Percentiles rank a stretch among this genome's conserved stretches.
Evolutionary conservation across 2,888 invertebrate genomes (phyloP).

Genomic region (Stenoptilia bipunctidactyla): DNA sequence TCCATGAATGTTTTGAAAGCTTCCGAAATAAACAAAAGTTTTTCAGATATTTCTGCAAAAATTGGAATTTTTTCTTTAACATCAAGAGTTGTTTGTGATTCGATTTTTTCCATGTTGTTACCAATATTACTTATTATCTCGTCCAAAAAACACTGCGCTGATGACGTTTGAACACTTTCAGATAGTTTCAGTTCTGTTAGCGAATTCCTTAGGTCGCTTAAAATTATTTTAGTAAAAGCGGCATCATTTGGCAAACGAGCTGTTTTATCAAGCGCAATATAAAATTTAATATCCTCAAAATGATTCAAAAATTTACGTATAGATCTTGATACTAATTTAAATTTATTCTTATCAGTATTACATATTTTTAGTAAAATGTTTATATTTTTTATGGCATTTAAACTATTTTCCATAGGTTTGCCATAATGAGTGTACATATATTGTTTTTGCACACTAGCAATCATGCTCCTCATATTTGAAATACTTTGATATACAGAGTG

Average conservation of each 20-base stretch:
- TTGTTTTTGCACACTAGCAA: slow-evolving; percentile 52
- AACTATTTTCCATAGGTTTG: slow-evolving; percentile 41
- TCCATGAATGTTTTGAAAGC: no score
- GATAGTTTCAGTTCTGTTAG: neutral
- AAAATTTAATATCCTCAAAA: slow-evolving; percentile 62
- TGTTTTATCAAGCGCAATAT: slow-evolving; percentile 59
- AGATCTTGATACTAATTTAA: slow-evolving; percentile 37
- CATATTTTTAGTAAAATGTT: slow-evolving; percentile 19
- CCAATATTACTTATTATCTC: slow-evolving; percentile 23
- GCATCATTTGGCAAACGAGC: slow-evolving; percentile 55
- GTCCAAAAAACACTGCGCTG: neutral
- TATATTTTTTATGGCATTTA: slow-evolving; percentile 42
- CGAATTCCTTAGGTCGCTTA: slow-evolving; percentile 32
- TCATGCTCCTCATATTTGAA: slow-evolving; percentile 64
- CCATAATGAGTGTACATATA: slow-evolving; percentile 57
- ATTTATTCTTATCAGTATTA: slow-evolving; percentile 21
- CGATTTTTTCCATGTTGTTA: slow-evolving; percentile 24
- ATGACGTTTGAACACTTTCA: neutral
- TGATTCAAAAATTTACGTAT: slow-evolving; percentile 48
- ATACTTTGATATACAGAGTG: slow-evolving; percentile 64
- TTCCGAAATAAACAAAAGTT: slow-evolving; percentile 24
- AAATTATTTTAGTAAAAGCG: slow-evolving; percentile 48
- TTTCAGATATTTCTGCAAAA: slow-evolving; percentile 33
- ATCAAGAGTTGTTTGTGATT: slow-evolving; percentile 34
- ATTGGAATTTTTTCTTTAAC: slow-evolving; percentile 58